Percentiles rank a stretch among this genome's conserved stretches.
Evolutionary conservation across 1,140 invertebrate genomes (phyloP).

Genomic region (Danaus melanippus): DNA sequence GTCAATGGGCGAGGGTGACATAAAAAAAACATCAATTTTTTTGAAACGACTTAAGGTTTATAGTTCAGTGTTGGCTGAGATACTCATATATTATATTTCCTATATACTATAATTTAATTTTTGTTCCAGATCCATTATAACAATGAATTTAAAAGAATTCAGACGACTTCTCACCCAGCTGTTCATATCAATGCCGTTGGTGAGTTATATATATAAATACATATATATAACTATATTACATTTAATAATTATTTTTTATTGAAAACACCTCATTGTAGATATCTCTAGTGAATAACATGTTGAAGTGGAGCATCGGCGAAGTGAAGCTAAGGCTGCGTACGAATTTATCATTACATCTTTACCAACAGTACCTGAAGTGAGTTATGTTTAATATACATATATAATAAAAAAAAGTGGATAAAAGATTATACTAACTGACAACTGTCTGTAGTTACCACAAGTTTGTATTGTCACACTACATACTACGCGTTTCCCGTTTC

Average conservation of each 20-base stretch:
- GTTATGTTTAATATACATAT: constrained; percentile 39
- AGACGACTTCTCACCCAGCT: constrained; percentile 83
- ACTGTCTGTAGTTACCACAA: background rate
- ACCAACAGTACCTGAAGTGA: constrained; percentile 94
- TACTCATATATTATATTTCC: too few relatives aligned
- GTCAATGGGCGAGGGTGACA: too few relatives aligned
- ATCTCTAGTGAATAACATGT: constrained; percentile 91
- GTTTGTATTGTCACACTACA: constrained; percentile 4
- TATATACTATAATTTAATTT: constrained; percentile 2
- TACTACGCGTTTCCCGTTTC: too few relatives aligned
- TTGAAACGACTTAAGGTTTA: too few relatives aligned
- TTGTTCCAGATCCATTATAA: constrained; percentile 90
- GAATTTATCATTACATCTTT: constrained; percentile 88
- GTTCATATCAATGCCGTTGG: constrained; percentile 85
- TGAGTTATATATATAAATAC: too few relatives aligned
- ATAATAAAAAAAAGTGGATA: background rate
- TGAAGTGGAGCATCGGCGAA: constrained; percentile 96
- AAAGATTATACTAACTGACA: background rate
- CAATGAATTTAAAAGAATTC: constrained; percentile 85
- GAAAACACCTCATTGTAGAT: constrained; percentile 69
- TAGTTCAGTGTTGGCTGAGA: too few relatives aligned
- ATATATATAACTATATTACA: too few relatives aligned
- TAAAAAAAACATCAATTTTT: too few relatives aligned
- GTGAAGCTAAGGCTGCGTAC: constrained; percentile 92
- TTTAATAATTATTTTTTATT: constrained; percentile 1